These are phyloP conservation scores for Phengaris alcon DNA, from an alignment of 2,888 invertebrate species.

Conservation along the genomic window DNA sequence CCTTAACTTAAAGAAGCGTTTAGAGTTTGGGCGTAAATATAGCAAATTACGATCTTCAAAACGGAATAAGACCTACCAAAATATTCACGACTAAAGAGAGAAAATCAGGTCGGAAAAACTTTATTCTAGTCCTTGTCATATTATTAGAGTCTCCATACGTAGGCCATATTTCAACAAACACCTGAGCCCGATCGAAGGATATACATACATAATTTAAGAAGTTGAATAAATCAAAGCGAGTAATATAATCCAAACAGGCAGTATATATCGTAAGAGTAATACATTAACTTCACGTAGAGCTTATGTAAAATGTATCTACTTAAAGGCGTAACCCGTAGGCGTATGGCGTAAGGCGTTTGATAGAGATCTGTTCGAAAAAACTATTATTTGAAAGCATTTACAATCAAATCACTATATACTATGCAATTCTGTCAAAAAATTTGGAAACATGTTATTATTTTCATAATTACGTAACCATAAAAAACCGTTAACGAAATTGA, in stretches of 20 bases:
- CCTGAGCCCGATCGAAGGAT: neutral
- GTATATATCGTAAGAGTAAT: neutral
- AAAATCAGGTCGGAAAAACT: neutral
- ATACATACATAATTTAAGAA: neutral
- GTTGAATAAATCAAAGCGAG: slow-evolving; percentile 14
- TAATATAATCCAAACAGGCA: neutral
- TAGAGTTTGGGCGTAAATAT: neutral
- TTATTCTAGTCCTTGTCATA: neutral
- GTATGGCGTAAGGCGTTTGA: no score
- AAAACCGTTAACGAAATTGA: neutral
- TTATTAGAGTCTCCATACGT: neutral
- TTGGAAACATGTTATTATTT: neutral
- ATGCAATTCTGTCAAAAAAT: no score
- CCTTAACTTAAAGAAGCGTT: no score
- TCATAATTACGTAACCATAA: neutral
- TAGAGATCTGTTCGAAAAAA: no score
- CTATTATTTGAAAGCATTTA: no score
- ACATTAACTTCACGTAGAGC: neutral
- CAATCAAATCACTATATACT: no score
- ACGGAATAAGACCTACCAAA: neutral
- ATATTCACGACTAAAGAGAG: neutral
- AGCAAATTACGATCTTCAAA: neutral
- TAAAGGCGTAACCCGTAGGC: neutral
- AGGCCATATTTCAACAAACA: neutral
- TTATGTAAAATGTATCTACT: neutral